Evolutionary conservation across 2,888 invertebrate species (phyloP), one percentile per base, ranked within the genome.

Genomic region (Scaptomyza reducta): DNA sequence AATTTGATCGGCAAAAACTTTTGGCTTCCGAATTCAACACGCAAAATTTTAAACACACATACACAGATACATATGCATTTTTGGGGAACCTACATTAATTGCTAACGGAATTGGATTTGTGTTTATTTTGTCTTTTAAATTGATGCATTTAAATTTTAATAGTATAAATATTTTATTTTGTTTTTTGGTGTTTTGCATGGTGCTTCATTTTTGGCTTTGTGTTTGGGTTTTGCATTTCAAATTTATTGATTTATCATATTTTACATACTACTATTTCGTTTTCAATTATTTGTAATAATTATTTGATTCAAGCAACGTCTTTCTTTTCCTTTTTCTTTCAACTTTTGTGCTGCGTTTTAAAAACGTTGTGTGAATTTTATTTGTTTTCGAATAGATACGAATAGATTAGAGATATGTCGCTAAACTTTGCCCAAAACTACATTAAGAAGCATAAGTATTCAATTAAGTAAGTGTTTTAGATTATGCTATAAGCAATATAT

Each of bases 271-370:
- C n/a, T 22, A 63, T 76, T 71, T 31, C 2, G 18, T 50, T 79
- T 81, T 74, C 50, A 86, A 86, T 79, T 83, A 83, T 88, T 87
- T 86, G 42, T 9, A 86, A 82, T 86, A 82, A 82, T 82, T 83
- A 46, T 61, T 55, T 66, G 70, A 76, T 74, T 65, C 49, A 73
- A 70, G 65, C 74, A 77, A 74, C 74, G 49, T 66, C 42, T 55
- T 56, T 9, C 14, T 16, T n/a, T 31, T 11, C 35, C 47, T 25
- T 3, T 22, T 22, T 22, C 5, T 22, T 22, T 1, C 2, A 22
- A 22, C 16, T 41, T 13, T 65, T 62, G 57, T 42, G 35, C 67
- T 63, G 59, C 76, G 87, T 88, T 88, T 85, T 87, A 59, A 60
- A 88, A 88, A 85, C 87, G 67, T 57, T 67, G 61, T 70, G 50